phyloP scores from a whole-genome alignment of 2,797 vertebrate genomes.

The Oceanodroma leucorhoa region DNA sequence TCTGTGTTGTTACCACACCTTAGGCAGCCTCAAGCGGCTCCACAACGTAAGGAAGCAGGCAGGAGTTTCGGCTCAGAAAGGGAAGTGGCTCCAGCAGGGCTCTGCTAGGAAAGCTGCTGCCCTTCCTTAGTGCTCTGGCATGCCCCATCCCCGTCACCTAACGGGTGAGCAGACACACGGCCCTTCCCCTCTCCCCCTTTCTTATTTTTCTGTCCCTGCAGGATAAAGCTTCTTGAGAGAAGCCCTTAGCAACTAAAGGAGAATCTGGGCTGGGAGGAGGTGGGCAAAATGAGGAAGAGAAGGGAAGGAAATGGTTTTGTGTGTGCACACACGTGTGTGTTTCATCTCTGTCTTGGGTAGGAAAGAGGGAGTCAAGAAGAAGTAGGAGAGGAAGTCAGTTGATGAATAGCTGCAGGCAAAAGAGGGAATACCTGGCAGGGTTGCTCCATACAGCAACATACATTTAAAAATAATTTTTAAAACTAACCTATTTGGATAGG shows the following conservation, averaged over 20 bases:
- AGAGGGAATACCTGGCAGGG: conserved; percentile 1
- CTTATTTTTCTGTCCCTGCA: background rate
- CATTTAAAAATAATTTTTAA: conserved; percentile 1
- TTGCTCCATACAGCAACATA: background rate
- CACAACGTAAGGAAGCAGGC: background rate
- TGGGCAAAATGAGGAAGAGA: background rate
- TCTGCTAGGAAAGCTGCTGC: background rate
- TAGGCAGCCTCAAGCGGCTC: background rate
- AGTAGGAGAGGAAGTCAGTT: background rate
- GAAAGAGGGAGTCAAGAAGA: background rate
- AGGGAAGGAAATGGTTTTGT: background rate
- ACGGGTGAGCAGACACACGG: background rate
- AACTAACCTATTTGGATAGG: background rate
- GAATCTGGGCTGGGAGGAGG: background rate
- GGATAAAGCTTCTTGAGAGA: background rate
- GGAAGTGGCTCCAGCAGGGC: background rate
- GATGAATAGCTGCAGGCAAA: background rate
- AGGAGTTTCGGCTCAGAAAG: background rate
- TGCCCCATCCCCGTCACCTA: fast-evolving
- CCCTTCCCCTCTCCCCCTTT: background rate
- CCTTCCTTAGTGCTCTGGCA: background rate
- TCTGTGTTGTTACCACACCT: background rate
- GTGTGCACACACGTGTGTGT: fast-evolving
- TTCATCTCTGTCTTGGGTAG: background rate
- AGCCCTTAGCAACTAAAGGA: background rate